Evolutionary conservation across 2,113 vertebrate species (phyloP).

Genomic region (Solea senegalensis): DNA sequence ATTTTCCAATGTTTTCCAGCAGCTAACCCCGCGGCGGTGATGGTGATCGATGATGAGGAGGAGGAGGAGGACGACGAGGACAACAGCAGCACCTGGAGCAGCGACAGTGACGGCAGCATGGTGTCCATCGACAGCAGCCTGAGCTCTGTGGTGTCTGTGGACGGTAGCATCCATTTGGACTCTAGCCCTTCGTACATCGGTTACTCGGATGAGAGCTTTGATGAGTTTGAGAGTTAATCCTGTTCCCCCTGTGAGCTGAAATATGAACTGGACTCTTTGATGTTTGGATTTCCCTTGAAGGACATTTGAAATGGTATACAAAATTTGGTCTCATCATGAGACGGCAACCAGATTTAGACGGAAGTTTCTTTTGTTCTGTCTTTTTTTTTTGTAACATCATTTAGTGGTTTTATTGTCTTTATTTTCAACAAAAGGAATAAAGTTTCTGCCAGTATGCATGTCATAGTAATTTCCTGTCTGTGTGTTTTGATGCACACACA

Average conservation of each 20-base stretch:
- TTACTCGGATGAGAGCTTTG: constrained; percentile 31
- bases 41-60: constrained; percentile 68
- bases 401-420: constrained; percentile 28
- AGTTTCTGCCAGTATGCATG: constrained; percentile 44
- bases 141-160: constrained; percentile 58
- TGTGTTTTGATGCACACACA: not conserved
- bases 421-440: constrained; percentile 58
- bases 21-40: constrained; percentile 45
- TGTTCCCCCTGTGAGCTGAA: not conserved
- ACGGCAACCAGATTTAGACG: not conserved
- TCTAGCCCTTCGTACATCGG: constrained; percentile 18
- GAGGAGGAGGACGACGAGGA: constrained; percentile 35
- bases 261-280: constrained; percentile 19
- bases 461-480: not conserved
- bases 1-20: constrained; percentile 11
- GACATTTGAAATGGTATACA: not conserved
- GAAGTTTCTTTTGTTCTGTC: not conserved
- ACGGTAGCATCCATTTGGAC: constrained; percentile 51
- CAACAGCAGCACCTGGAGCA: constrained; percentile 43
- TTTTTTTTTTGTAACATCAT: constrained; percentile 38
- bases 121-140: constrained; percentile 57
- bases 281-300: not conserved
- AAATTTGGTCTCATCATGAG: constrained; percentile 3
- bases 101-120: constrained; percentile 26
- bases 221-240: constrained; percentile 38